Percentiles rank a stretch among this genome's conserved stretches.
Conservation (phyloP, 2,797 vertebrate species). For the Lepus oiostolus region DNA sequence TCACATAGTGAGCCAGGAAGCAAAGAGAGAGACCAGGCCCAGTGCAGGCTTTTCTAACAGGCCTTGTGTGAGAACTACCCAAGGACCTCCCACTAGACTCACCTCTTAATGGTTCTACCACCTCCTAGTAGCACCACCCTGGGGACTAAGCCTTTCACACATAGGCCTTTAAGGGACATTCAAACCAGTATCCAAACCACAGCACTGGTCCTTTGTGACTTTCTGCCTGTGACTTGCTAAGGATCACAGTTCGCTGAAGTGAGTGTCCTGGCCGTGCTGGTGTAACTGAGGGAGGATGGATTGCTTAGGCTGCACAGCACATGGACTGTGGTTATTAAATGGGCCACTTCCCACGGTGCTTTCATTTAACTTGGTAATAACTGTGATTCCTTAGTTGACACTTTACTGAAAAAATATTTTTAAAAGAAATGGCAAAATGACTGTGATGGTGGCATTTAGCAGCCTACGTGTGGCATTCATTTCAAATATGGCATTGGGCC, state of each 20-base stretch:
- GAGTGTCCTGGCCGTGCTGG: neutral
- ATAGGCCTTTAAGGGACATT: too few species aligned
- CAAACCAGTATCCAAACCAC: too few species aligned
- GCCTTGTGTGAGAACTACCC: too few species aligned
- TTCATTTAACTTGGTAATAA: constrained; percentile 49
- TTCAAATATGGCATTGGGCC: neutral
- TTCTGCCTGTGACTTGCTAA: neutral
- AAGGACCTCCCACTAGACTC: too few species aligned
- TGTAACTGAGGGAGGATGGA: neutral
- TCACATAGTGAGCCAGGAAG: too few species aligned
- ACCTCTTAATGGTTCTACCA: too few species aligned
- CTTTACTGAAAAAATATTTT: constrained; percentile 44
- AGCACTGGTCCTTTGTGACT: neutral
- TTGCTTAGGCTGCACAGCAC: neutral
- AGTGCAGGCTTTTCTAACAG: too few species aligned
- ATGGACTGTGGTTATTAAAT: constrained; percentile 4
- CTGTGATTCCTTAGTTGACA: constrained; percentile 13
- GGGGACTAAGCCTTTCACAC: too few species aligned
- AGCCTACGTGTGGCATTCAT: neutral
- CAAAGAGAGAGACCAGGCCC: too few species aligned
- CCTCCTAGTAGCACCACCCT: too few species aligned
- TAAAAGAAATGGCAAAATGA: constrained; percentile 30
- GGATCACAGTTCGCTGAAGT: fast-evolving
- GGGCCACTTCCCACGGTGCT: constrained; percentile 48
- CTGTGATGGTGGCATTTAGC: neutral